Conservation (phyloP, 2,888 invertebrate species). For the Leuctra nigra region DNA sequence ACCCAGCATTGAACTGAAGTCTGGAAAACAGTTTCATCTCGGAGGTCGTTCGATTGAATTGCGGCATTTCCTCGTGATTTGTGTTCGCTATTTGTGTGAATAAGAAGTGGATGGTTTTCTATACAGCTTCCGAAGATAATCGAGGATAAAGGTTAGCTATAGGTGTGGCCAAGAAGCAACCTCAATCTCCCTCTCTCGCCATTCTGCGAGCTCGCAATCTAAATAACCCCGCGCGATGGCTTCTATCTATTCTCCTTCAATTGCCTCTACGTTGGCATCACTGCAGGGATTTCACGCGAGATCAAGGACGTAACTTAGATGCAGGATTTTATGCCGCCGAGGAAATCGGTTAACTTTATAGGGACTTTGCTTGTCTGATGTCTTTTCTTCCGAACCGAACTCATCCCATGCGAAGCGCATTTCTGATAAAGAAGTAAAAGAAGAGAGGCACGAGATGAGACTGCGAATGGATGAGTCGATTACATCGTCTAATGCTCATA, state of each 20-base stretch:
- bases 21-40: no score
- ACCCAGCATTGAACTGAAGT: no score
- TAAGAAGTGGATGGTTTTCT: no score
- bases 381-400: background rate
- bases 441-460: no score
- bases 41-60: no score
- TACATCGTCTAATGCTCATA: no score
- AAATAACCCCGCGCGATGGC: background rate
- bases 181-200: conserved; percentile 11
- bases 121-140: no score
- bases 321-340: conserved; percentile 11
- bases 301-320: conserved; percentile 17
- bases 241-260: conserved; percentile 18
- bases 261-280: conserved; percentile 5
- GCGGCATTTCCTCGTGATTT: no score
- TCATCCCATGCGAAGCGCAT: no score
- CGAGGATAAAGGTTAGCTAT: conserved; percentile 8
- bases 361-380: conserved; percentile 13
- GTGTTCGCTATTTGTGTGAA: no score
- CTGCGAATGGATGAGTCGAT: no score
- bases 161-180: conserved; percentile 13
- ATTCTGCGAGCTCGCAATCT: conserved; percentile 11
- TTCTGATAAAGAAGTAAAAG: no score
- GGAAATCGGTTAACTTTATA: conserved; percentile 18
- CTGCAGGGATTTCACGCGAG: conserved; percentile 7